phyloP scores from a whole-genome alignment of 2,888 invertebrate genomes.

The Meandrusa payeni region DNA sequence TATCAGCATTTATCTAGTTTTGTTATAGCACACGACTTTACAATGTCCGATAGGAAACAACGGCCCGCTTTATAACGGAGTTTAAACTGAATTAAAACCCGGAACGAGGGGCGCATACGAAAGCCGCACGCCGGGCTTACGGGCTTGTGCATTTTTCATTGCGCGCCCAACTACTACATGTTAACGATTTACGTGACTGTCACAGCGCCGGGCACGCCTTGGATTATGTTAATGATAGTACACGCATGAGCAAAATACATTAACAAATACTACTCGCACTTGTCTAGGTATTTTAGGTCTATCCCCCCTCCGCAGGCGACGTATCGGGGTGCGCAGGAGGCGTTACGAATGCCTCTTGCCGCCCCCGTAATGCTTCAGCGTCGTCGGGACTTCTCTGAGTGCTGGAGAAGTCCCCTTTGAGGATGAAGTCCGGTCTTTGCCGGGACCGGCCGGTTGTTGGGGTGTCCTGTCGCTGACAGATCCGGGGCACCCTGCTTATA shows the following conservation, averaged over 20 bases:
- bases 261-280: neutral
- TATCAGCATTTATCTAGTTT: too few relatives aligned
- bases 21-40: neutral
- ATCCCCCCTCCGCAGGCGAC: too few relatives aligned
- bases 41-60: constrained; percentile 6
- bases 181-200: constrained; percentile 22
- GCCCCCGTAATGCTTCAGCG: too few relatives aligned
- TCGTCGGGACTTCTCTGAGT: too few relatives aligned
- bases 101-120: constrained; percentile 8
- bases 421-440: too few relatives aligned
- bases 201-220: neutral
- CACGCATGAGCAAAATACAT: constrained; percentile 5
- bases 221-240: constrained; percentile 20
- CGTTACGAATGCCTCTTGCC: too few relatives aligned
- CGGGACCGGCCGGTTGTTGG: too few relatives aligned
- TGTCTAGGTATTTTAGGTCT: constrained; percentile 7
- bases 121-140: constrained; percentile 7
- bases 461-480: too few relatives aligned
- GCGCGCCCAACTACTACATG: constrained; percentile 15
- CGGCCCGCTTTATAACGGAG: constrained; percentile 11
- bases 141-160: constrained; percentile 20
- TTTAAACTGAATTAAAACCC: constrained; percentile 20
- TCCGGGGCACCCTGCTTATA: too few relatives aligned
- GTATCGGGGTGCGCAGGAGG: too few relatives aligned
- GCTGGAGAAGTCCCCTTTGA: too few relatives aligned